phyloP scores from a whole-genome alignment of 2,888 invertebrate species.

The Ophonus ardosiacus region DNA sequence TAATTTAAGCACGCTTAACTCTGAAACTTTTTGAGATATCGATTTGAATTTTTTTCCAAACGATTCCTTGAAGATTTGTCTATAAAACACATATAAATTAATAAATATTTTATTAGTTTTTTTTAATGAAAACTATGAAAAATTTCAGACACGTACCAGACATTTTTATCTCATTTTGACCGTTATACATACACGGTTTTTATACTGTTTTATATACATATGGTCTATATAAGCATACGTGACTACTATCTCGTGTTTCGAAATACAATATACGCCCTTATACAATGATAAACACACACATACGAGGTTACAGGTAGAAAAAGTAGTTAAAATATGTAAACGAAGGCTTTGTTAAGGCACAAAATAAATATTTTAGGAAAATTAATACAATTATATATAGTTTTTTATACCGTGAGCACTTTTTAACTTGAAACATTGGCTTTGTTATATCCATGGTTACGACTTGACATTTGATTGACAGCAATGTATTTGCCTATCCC shows the following conservation, averaged over 20 bases:
- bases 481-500: no score
- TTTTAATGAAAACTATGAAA: not conserved
- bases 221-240: not conserved
- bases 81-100: not conserved
- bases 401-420: not conserved
- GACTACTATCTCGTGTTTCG: constrained; percentile 7
- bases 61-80: not conserved
- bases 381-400: not conserved
- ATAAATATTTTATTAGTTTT: not conserved
- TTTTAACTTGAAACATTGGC: no score
- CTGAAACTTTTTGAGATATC: not conserved
- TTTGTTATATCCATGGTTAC: no score
- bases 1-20: not conserved
- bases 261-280: not conserved
- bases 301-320: not conserved
- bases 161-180: constrained; percentile 1
- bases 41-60: not conserved
- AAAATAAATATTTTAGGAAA: not conserved
- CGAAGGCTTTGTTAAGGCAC: not conserved
- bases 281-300: no score
- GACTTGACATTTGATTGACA: no score
- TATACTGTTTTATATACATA: not conserved
- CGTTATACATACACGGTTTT: not conserved
- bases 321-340: not conserved
- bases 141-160: not conserved